These are phyloP conservation scores for Schizopygopsis malacanthus DNA, from an alignment of 2,797 vertebrate species.

Conservation along the genomic window DNA sequence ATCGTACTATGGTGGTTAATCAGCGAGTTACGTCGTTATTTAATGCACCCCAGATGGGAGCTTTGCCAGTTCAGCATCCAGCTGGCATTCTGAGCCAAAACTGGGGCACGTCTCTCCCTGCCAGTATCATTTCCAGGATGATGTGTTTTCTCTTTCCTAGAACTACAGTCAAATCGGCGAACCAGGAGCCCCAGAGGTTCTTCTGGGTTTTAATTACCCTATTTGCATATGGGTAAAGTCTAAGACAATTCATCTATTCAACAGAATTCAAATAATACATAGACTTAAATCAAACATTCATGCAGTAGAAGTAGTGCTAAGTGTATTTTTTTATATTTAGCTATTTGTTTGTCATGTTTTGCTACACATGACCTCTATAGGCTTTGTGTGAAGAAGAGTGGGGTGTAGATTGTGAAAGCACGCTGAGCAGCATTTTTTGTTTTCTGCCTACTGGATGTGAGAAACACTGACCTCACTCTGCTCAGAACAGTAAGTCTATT, in stretches of 20 bases:
- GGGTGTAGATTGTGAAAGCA: conserved; percentile 24
- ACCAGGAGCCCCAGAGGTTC: background rate
- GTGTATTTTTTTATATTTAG: background rate
- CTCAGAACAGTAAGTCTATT: conserved; percentile 55
- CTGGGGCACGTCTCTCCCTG: background rate
- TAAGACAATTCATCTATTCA: background rate
- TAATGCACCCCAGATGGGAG: background rate
- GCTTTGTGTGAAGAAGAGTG: conserved; percentile 1
- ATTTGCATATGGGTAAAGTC: background rate
- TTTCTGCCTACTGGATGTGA: conserved; percentile 37
- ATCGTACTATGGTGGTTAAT: no score
- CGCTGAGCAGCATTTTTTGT: background rate
- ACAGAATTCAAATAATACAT: background rate
- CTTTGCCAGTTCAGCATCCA: conserved; percentile 41
- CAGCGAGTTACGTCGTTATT: no score
- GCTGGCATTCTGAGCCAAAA: conserved; percentile 46
- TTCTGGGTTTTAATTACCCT: conserved; percentile 29
- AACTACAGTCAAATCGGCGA: conserved; percentile 34
- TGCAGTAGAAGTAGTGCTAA: background rate
- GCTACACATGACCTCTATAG: background rate
- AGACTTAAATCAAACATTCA: background rate
- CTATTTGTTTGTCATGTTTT: background rate
- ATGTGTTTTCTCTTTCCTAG: conserved; percentile 47
- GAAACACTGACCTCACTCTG: conserved; percentile 50
- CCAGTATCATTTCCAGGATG: conserved; percentile 26